These are phyloP conservation scores for Unio delphinus DNA, from an alignment of 2,888 invertebrate species.

Conservation along the genomic window DNA sequence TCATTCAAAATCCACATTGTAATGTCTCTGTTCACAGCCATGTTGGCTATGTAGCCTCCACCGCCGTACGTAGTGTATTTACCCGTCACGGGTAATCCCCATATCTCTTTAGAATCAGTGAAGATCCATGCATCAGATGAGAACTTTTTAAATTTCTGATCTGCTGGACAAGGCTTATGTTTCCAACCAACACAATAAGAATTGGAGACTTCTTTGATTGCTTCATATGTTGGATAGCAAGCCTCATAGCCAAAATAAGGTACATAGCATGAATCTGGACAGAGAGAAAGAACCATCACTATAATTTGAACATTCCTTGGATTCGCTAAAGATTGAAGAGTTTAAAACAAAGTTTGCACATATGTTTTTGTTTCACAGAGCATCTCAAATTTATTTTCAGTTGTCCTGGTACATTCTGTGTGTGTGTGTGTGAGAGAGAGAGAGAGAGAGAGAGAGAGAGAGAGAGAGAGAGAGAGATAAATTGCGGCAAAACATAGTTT, in stretches of 20 bases:
- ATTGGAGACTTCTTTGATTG: conserved; percentile 26
- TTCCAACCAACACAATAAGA: conserved; percentile 45
- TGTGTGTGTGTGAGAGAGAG: too few species aligned
- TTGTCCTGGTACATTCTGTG: too few species aligned
- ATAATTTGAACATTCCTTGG: too few species aligned
- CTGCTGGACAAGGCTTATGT: conserved; percentile 19
- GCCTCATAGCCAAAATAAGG: conserved; percentile 22
- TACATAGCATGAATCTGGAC: conserved; percentile 18
- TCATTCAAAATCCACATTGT: conserved; percentile 42
- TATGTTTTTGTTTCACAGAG: too few species aligned
- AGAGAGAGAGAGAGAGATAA: too few species aligned
- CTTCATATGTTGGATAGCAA: conserved; percentile 31
- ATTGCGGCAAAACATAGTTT: too few species aligned
- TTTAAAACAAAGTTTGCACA: too few species aligned
- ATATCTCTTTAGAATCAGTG: conserved; percentile 37
- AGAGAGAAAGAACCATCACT: too few species aligned
- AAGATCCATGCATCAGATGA: conserved; percentile 43
- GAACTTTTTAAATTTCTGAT: conserved; percentile 17
- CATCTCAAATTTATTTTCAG: too few species aligned
- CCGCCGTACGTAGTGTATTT: conserved; percentile 43
- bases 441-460: too few species aligned
- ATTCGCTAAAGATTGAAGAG: too few species aligned
- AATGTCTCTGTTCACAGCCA: conserved; percentile 42
- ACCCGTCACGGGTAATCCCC: conserved; percentile 48
- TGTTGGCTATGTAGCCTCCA: conserved; percentile 53